These are phyloP conservation scores for Phortica variegata DNA, from an alignment of 1,140 invertebrate genomes.

Conservation along the genomic window DNA sequence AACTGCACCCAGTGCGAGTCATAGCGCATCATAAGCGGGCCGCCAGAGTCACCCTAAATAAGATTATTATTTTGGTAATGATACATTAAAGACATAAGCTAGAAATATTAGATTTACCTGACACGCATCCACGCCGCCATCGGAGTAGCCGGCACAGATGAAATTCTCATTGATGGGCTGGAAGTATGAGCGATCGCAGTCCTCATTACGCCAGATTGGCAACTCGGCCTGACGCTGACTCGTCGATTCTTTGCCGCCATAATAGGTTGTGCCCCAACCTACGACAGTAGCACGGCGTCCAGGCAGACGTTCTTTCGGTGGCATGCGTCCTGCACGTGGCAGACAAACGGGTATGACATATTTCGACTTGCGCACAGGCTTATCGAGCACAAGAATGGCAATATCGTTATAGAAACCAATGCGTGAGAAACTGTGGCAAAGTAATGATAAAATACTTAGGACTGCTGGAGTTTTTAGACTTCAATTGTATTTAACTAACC, in stretches of 20 bases:
- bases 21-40: conserved; percentile 78
- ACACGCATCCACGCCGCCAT: conserved; percentile 89
- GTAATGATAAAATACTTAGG: not conserved
- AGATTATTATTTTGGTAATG: not conserved
- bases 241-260: conserved; percentile 82
- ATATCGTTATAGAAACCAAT: conserved; percentile 92
- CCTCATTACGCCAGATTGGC: conserved; percentile 88
- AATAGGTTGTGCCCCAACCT: conserved; percentile 88
- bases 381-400: conserved; percentile 63
- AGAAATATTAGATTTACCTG: conserved; percentile 64
- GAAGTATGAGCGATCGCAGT: conserved; percentile 87
- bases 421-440: conserved; percentile 66
- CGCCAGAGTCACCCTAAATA: conserved; percentile 62
- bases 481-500: conserved; percentile 20
- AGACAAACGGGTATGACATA: conserved; percentile 89
- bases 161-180: conserved; percentile 90
- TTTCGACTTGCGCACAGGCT: conserved; percentile 73
- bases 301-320: conserved; percentile 49
- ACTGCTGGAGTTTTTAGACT: not conserved
- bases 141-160: conserved; percentile 85
- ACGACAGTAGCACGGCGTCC: conserved; percentile 76
- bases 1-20: conserved; percentile 80
- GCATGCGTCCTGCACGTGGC: conserved; percentile 59
- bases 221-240: conserved; percentile 79
- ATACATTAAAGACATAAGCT: too few relatives aligned